Percentiles rank a stretch among this genome's conserved stretches.
These are phyloP conservation scores for Copidosoma aretas DNA, from an alignment of 2,888 invertebrate genomes.

Conservation along the genomic window DNA sequence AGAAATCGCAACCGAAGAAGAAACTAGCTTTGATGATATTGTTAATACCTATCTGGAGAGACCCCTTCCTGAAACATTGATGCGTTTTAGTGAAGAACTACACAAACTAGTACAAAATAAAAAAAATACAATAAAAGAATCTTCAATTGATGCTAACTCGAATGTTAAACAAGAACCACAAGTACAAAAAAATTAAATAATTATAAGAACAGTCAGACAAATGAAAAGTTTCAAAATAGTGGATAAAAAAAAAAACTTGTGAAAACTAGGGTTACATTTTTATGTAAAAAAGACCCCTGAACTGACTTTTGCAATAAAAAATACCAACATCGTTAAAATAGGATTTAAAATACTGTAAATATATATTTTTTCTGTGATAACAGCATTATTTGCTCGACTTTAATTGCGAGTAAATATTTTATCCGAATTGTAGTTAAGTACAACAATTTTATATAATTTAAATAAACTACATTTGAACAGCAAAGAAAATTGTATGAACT, in stretches of 20 bases:
- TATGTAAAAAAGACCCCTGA: too few species aligned
- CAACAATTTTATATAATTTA: slow-evolving; percentile 10
- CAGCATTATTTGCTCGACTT: slow-evolving; percentile 28
- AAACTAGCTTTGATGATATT: slow-evolving; percentile 54
- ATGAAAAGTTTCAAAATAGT: slow-evolving; percentile 14
- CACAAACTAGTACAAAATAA: slow-evolving; percentile 52
- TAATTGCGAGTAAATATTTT: slow-evolving; percentile 1
- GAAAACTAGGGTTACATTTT: too few species aligned
- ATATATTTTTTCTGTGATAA: slow-evolving; percentile 53
- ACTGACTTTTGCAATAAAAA: too few species aligned
- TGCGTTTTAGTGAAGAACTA: slow-evolving; percentile 56
- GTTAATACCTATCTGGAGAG: slow-evolving; percentile 52
- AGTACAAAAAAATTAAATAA: slow-evolving; percentile 26
- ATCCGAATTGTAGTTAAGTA: neutral
- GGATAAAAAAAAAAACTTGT: too few species aligned
- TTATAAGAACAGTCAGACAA: slow-evolving; percentile 30
- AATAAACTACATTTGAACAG: slow-evolving; percentile 14
- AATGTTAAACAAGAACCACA: slow-evolving; percentile 34
- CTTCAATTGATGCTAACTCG: slow-evolving; percentile 30
- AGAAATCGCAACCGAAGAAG: slow-evolving; percentile 55
- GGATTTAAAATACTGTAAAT: slow-evolving; percentile 46
- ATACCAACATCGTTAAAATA: too few species aligned
- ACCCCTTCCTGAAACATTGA: slow-evolving; percentile 56
- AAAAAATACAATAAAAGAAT: slow-evolving; percentile 45
- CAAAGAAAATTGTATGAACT: slow-evolving; percentile 12